These are phyloP conservation scores for Fragum fragum DNA, from an alignment of 2,888 invertebrate genomes.

Conservation along the genomic window DNA sequence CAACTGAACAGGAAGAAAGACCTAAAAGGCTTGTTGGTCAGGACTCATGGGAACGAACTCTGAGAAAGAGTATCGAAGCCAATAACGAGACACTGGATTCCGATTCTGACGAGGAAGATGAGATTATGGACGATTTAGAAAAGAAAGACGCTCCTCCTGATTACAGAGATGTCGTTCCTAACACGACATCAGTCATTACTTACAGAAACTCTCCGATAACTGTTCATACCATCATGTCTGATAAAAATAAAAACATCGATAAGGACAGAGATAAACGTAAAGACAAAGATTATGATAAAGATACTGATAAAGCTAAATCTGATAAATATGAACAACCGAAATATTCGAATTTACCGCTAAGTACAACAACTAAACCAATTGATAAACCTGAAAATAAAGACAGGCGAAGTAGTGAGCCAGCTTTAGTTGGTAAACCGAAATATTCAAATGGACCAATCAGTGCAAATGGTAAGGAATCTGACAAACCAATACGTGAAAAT, in stretches of 20 bases:
- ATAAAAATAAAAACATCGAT: background rate
- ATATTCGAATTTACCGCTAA: background rate
- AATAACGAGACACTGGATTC: background rate
- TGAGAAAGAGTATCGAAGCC: slow-evolving; percentile 9
- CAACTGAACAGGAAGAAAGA: background rate
- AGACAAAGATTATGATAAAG: background rate
- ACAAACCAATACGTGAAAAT: background rate
- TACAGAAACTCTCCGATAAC: background rate
- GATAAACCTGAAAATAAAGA: background rate
- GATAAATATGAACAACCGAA: background rate
- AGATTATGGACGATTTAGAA: background rate
- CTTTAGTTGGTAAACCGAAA: background rate
- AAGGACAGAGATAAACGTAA: background rate
- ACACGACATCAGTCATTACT: background rate
- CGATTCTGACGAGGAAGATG: slow-evolving; percentile 5
- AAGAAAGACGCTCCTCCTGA: background rate
- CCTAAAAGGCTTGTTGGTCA: background rate
- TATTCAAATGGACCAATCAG: background rate
- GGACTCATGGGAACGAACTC: background rate
- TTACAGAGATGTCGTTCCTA: slow-evolving; percentile 3
- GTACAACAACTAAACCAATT: background rate
- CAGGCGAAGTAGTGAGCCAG: background rate
- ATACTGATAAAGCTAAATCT: background rate
- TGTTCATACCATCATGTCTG: background rate
- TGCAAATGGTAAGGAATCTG: background rate